Conservation (phyloP, 1,140 invertebrate species). For the Drosophila kanapiae region DNA sequence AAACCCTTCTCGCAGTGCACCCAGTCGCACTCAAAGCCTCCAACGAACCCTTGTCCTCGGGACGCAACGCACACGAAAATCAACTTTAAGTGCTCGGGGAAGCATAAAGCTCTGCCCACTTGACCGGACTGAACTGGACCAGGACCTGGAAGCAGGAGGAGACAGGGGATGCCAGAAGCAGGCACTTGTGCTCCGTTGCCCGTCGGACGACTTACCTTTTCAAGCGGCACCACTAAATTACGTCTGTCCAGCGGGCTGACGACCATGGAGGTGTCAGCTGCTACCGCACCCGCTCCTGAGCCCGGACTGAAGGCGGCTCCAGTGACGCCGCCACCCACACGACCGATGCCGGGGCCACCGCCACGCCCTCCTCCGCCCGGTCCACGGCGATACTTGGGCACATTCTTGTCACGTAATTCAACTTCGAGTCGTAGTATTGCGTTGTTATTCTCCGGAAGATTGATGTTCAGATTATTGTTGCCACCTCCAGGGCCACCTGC, state of each 20-base stretch:
- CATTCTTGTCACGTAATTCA: slow-evolving; percentile 86
- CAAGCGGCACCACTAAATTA: slow-evolving; percentile 83
- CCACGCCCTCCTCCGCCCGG: slow-evolving; percentile 43
- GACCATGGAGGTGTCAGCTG: slow-evolving; percentile 33
- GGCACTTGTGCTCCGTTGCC: slow-evolving; percentile 20
- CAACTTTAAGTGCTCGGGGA: slow-evolving; percentile 65
- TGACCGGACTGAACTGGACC: slow-evolving; percentile 15
- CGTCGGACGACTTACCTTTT: slow-evolving; percentile 80
- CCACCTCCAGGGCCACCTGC: slow-evolving; percentile 51
- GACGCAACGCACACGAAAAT: slow-evolving; percentile 45
- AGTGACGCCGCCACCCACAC: slow-evolving; percentile 28
- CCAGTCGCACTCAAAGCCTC: slow-evolving; percentile 5
- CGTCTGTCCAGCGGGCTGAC: slow-evolving; percentile 63
- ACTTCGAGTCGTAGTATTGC: slow-evolving; percentile 85
- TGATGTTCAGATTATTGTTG: slow-evolving; percentile 85
- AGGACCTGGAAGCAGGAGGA: background rate
- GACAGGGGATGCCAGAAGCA: background rate
- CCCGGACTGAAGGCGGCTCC: slow-evolving; percentile 1
- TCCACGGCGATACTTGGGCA: slow-evolving; percentile 74
- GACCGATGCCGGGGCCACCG: slow-evolving; percentile 39
- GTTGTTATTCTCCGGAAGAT: slow-evolving; percentile 83
- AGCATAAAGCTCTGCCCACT: slow-evolving; percentile 34
- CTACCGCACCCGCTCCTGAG: slow-evolving; percentile 1
- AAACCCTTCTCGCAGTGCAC: background rate
- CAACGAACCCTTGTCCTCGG: slow-evolving; percentile 37